Conservation (phyloP, 2,113 vertebrate genomes). For the Penelope pileata region DNA sequence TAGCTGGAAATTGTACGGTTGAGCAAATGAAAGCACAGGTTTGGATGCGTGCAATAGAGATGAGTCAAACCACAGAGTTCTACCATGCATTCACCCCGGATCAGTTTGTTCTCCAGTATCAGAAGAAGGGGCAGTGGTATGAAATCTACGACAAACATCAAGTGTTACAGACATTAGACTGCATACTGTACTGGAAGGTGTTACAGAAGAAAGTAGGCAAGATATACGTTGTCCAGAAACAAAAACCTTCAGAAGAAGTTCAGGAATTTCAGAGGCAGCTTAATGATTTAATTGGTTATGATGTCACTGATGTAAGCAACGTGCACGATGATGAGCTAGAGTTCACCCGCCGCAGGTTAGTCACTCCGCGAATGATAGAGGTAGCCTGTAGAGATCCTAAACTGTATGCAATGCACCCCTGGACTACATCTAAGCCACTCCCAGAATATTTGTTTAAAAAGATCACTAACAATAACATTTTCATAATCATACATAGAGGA, state of each 20-base stretch:
- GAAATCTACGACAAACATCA: constrained; percentile 98
- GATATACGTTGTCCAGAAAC: constrained; percentile 87
- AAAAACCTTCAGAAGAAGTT: constrained; percentile 81
- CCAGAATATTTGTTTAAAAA: constrained; percentile 89
- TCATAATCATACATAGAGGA: constrained; percentile 89
- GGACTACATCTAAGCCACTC: constrained; percentile 88
- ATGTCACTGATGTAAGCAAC: constrained; percentile 95
- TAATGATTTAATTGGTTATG: constrained; percentile 93
- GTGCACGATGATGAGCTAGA: constrained; percentile 97
- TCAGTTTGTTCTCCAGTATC: constrained; percentile 93
- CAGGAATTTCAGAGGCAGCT: constrained; percentile 89
- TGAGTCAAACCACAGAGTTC: constrained; percentile 85
- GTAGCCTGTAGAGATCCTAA: constrained; percentile 85
- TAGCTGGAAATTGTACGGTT: constrained; percentile 92
- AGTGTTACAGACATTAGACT: constrained; percentile 95
- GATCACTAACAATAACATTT: constrained; percentile 85
- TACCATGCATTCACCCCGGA: constrained; percentile 88
- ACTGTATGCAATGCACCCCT: constrained; percentile 96
- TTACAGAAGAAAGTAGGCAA: constrained; percentile 89
- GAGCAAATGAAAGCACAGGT: constrained; percentile 95
- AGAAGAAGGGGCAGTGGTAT: constrained; percentile 95
- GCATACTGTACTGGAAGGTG: constrained; percentile 92
- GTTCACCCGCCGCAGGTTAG: constrained; percentile 92
- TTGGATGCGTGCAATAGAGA: constrained; percentile 91
- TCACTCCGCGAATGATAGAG: constrained; percentile 91